These are phyloP conservation scores for Miichthys miiuy DNA, from an alignment of 2,797 vertebrate genomes.

Conservation along the genomic window DNA sequence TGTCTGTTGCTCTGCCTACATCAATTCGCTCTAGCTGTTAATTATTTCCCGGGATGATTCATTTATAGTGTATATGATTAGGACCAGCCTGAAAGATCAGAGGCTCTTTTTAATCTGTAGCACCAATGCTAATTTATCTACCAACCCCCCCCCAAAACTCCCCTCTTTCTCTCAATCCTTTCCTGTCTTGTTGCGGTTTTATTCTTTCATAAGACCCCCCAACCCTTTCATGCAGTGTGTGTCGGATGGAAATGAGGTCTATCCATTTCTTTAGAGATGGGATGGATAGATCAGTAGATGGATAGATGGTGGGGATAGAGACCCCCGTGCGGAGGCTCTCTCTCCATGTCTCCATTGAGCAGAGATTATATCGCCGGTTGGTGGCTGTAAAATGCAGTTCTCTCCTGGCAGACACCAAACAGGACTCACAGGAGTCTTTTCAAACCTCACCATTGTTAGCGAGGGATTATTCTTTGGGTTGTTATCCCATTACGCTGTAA, in stretches of 20 bases:
- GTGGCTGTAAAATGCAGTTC: conserved; percentile 69
- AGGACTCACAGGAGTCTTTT: conserved; percentile 81
- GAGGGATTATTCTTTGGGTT: conserved; percentile 84
- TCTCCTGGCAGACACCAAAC: conserved; percentile 73
- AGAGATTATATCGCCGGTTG: conserved; percentile 78
- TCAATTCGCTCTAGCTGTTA: conserved; percentile 60
- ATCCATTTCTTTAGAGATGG: conserved; percentile 46
- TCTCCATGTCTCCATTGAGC: conserved; percentile 71
- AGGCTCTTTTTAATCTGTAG: conserved; percentile 73
- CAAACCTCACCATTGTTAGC: conserved; percentile 79
- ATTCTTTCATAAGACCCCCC: conserved; percentile 59
- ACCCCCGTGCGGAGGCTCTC: conserved; percentile 52
- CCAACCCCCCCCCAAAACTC: conserved; percentile 4
- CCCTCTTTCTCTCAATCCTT: conserved; percentile 32
- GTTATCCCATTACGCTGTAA: conserved; percentile 86
- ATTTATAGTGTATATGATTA: conserved; percentile 80
- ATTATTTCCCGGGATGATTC: conserved; percentile 82
- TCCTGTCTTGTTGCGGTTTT: conserved; percentile 52
- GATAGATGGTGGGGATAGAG: conserved; percentile 35
- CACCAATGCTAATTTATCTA: conserved; percentile 71
- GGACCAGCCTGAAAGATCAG: conserved; percentile 78
- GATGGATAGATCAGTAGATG: conserved; percentile 54
- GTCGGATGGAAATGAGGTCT: conserved; percentile 70
- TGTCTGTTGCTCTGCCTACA: conserved; percentile 60
- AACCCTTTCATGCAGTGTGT: conserved; percentile 39